phyloP scores from a whole-genome alignment of 2,888 invertebrate species.

The Caenorhabditis virilis region DNA sequence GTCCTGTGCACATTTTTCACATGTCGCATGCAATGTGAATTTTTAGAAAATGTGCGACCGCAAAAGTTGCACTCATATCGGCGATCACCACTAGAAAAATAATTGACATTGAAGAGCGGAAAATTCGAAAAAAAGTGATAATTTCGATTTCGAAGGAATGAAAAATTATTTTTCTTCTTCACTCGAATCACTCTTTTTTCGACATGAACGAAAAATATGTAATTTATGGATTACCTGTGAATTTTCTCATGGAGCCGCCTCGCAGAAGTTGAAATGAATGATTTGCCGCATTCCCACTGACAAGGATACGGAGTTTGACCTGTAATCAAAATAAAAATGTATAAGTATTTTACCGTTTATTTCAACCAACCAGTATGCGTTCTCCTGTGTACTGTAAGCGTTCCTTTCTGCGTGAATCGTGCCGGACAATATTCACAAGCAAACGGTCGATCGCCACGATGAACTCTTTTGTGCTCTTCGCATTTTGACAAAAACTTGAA shows the following conservation, averaged over 20 bases:
- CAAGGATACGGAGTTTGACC: slow-evolving; percentile 54
- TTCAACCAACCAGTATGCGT: slow-evolving; percentile 34
- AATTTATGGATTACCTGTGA: too few species aligned
- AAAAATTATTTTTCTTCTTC: too few species aligned
- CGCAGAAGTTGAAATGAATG: slow-evolving; percentile 53
- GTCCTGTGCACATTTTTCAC: slow-evolving; percentile 32
- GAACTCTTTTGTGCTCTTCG: slow-evolving; percentile 21
- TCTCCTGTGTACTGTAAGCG: slow-evolving; percentile 39
- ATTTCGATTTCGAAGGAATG: too few species aligned
- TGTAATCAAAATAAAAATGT: slow-evolving; percentile 11
- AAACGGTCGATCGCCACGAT: slow-evolving; percentile 20
- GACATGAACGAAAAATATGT: too few species aligned
- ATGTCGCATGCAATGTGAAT: slow-evolving; percentile 47
- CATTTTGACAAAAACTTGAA: slow-evolving; percentile 28
- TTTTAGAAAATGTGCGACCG: slow-evolving; percentile 38
- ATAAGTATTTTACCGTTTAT: not conserved
- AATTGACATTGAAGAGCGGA: not conserved
- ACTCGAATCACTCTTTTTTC: too few species aligned
- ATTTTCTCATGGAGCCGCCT: slow-evolving; percentile 50
- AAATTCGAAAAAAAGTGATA: too few species aligned
- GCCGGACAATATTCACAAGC: slow-evolving; percentile 14
- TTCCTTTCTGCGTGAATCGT: slow-evolving; percentile 44
- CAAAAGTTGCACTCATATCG: slow-evolving; percentile 42
- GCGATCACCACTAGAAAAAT: slow-evolving; percentile 31
- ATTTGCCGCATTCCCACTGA: slow-evolving; percentile 59